These are phyloP conservation scores for Mylabris phalerata DNA, from an alignment of 1,140 invertebrate species.

Conservation along the genomic window DNA sequence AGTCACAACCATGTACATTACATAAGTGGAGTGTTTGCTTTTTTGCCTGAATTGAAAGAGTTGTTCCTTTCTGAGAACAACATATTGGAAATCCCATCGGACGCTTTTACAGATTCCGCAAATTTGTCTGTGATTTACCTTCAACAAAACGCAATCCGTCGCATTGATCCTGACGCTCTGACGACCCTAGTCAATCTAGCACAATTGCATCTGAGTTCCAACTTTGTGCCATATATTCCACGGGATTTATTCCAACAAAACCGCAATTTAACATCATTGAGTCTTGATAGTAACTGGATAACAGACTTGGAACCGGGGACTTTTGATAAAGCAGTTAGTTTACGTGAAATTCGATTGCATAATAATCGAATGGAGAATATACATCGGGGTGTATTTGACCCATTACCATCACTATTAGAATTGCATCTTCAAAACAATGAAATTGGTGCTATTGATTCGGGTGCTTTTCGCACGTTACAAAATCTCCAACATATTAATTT, in stretches of 20 bases:
- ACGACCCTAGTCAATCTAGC: slow-evolving; percentile 64
- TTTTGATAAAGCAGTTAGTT: slow-evolving; percentile 64
- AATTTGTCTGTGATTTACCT: slow-evolving; percentile 76
- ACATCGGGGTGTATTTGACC: slow-evolving; percentile 70
- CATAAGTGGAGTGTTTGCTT: slow-evolving; percentile 72
- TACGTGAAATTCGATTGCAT: slow-evolving; percentile 78
- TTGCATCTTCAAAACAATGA: slow-evolving; percentile 82
- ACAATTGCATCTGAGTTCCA: slow-evolving; percentile 79
- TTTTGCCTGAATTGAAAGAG: slow-evolving; percentile 67
- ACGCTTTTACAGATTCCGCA: slow-evolving; percentile 71
- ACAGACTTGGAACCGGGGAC: slow-evolving; percentile 69
- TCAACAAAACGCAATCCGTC: slow-evolving; percentile 77
- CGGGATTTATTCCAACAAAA: slow-evolving; percentile 66
- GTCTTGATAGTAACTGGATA: slow-evolving; percentile 86
- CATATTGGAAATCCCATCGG: slow-evolving; percentile 72
- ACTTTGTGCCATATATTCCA: slow-evolving; percentile 73
- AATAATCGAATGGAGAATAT: slow-evolving; percentile 75
- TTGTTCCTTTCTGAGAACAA: slow-evolving; percentile 88
- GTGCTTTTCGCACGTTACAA: slow-evolving; percentile 72
- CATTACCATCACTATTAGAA: slow-evolving; percentile 70
- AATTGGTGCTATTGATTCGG: slow-evolving; percentile 72
- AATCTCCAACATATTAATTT: slow-evolving; percentile 85
- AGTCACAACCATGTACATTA: slow-evolving; percentile 85
- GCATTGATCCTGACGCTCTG: slow-evolving; percentile 67
- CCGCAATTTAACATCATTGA: slow-evolving; percentile 70